phyloP scores from a whole-genome alignment of 1,140 invertebrate species.

The Nixonia krombeini region DNA sequence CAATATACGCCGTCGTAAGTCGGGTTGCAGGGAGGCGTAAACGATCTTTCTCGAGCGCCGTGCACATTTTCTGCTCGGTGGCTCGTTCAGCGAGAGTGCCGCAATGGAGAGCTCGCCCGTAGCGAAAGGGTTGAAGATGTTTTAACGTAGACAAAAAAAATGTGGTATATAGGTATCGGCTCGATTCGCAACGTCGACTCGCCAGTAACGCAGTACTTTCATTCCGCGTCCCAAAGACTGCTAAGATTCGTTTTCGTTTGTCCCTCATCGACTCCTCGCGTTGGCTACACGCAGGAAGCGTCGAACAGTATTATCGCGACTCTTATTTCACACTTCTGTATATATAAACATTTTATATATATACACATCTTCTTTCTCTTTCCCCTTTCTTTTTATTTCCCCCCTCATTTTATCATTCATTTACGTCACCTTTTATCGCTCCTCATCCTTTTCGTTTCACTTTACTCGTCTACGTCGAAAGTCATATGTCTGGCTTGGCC shows the following conservation, averaged over 20 bases:
- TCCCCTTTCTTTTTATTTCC: constrained; percentile 16
- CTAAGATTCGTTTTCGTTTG: constrained; percentile 35
- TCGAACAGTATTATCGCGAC: constrained; percentile 68
- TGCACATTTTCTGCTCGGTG: too few relatives aligned
- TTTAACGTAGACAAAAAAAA: too few relatives aligned
- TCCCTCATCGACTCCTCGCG: constrained; percentile 35
- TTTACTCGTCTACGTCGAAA: too few relatives aligned
- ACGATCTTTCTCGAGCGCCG: too few relatives aligned
- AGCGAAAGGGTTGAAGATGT: too few relatives aligned
- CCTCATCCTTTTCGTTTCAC: constrained; percentile 34
- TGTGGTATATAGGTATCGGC: too few relatives aligned
- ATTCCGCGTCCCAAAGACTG: constrained; percentile 42
- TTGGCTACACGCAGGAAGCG: constrained; percentile 35
- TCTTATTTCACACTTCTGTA: constrained; percentile 39
- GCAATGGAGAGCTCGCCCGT: too few relatives aligned
- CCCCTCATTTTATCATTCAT: constrained; percentile 20
- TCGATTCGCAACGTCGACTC: constrained; percentile 10
- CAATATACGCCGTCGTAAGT: too few relatives aligned
- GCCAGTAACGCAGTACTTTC: constrained; percentile 27
- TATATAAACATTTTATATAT: too few relatives aligned
- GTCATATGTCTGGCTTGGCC: too few relatives aligned
- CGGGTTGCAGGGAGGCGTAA: too few relatives aligned
- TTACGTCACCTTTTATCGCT: constrained; percentile 18
- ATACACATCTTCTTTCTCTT: constrained; percentile 21
- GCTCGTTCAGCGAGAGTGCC: too few relatives aligned